Conservation (phyloP, 2,888 invertebrate genomes). For the Sylvicola cinctus region DNA sequence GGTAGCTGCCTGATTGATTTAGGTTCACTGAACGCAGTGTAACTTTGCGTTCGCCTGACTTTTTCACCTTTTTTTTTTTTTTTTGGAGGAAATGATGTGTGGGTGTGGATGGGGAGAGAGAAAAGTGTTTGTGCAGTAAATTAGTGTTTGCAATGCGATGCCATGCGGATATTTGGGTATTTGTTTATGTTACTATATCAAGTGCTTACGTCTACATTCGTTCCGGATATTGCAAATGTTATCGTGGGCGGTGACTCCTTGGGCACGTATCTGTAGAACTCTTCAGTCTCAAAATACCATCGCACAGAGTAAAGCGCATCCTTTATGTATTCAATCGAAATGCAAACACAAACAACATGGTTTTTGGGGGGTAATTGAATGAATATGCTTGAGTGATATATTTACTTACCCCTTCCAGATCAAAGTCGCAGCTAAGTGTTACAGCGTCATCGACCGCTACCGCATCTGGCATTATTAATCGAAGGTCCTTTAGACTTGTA, state of each 20-base stretch:
- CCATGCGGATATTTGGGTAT: too few relatives aligned
- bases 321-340: slow-evolving; percentile 7
- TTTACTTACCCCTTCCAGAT: slow-evolving; percentile 11
- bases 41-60: slow-evolving; percentile 23
- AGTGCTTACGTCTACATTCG: slow-evolving; percentile 30
- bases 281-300: slow-evolving; percentile 30
- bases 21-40: slow-evolving; percentile 22
- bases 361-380: too few relatives aligned
- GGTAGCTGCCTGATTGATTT: slow-evolving; percentile 25
- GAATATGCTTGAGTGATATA: background rate
- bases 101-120: too few relatives aligned
- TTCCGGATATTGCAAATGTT: slow-evolving; percentile 25
- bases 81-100: slow-evolving; percentile 14
- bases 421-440: slow-evolving; percentile 11
- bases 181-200: too few relatives aligned
- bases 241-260: slow-evolving; percentile 27
- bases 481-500: slow-evolving; percentile 10
- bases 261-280: slow-evolving; percentile 32
- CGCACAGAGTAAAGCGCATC: slow-evolving; percentile 28
- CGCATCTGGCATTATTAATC: slow-evolving; percentile 11
- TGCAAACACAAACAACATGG: too few relatives aligned
- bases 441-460: slow-evolving; percentile 11
- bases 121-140: too few relatives aligned
- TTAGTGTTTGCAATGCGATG: too few relatives aligned
- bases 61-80: slow-evolving; percentile 17